phyloP scores from a whole-genome alignment of 2,113 vertebrate species.

The Polyodon spathula region DNA sequence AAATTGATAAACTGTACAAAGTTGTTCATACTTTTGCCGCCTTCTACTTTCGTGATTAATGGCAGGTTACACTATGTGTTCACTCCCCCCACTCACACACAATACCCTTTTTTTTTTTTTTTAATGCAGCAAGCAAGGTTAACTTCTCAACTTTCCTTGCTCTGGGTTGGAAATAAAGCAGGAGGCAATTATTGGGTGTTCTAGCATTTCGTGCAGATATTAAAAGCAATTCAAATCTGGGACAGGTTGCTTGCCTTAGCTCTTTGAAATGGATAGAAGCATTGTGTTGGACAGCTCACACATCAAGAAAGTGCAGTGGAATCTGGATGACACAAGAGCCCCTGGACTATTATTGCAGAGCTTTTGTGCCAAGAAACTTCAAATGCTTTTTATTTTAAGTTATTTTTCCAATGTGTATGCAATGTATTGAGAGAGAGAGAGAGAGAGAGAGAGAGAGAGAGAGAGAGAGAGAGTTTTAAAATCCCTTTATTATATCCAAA shows the following conservation, averaged over 20 bases:
- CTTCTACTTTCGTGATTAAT: constrained; percentile 18
- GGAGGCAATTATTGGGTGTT: constrained; percentile 11
- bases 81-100: constrained; percentile 26
- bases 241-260: constrained; percentile 7
- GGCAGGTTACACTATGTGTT: constrained; percentile 28
- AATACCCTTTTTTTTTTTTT: constrained; percentile 20
- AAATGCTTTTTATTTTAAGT: neutral
- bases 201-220: constrained; percentile 7
- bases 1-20: neutral
- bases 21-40: neutral
- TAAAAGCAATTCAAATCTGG: neutral
- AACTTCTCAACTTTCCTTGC: constrained; percentile 24
- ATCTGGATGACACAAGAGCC: neutral
- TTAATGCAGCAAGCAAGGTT: constrained; percentile 35
- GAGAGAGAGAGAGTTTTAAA: too few species aligned
- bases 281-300: constrained; percentile 3
- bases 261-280: constrained; percentile 3
- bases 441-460: too few species aligned
- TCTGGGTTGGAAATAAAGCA: constrained; percentile 20
- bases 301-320: neutral
- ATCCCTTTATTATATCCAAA: too few species aligned
- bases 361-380: neutral
- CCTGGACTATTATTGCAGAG: neutral
- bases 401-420: too few species aligned
- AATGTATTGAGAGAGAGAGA: too few species aligned